phyloP scores from a whole-genome alignment of 2,113 vertebrate species.

The Melanocharis versteri region DNA sequence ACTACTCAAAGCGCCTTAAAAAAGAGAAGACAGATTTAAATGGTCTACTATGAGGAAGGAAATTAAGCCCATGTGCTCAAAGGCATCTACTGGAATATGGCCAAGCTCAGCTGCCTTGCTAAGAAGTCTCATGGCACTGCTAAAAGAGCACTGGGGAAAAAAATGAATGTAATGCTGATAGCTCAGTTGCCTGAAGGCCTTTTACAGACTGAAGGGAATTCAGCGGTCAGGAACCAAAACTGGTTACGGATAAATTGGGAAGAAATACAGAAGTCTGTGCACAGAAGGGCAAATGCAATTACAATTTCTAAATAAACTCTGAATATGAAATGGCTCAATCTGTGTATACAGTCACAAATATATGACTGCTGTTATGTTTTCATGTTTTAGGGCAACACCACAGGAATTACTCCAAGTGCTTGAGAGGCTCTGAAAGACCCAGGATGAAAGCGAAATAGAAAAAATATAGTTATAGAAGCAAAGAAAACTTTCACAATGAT shows the following conservation, averaged over 20 bases:
- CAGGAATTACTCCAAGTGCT: background rate
- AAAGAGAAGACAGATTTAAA: background rate
- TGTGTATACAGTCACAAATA: background rate
- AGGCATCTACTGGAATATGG: constrained; percentile 12
- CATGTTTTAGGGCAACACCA: background rate
- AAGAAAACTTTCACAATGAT: background rate
- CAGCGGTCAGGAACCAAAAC: background rate
- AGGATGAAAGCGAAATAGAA: background rate
- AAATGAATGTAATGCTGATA: background rate
- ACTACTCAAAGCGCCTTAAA: background rate
- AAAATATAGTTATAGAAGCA: background rate
- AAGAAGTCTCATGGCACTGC: background rate
- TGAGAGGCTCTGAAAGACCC: background rate
- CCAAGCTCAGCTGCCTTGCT: constrained; percentile 14
- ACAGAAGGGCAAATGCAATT: constrained; percentile 13
- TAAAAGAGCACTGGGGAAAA: background rate
- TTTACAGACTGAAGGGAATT: constrained; percentile 19
- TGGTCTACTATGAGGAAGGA: background rate
- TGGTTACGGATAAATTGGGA: background rate
- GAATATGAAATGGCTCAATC: background rate
- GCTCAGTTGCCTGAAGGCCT: background rate
- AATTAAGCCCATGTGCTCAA: constrained; percentile 16
- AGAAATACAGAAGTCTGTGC: background rate
- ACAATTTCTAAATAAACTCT: background rate
- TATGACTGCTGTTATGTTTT: background rate